Percentiles rank a stretch among this genome's conserved stretches.
phyloP scores from a whole-genome alignment of 2,797 vertebrate genomes.

The Sebastes paucispinis region DNA sequence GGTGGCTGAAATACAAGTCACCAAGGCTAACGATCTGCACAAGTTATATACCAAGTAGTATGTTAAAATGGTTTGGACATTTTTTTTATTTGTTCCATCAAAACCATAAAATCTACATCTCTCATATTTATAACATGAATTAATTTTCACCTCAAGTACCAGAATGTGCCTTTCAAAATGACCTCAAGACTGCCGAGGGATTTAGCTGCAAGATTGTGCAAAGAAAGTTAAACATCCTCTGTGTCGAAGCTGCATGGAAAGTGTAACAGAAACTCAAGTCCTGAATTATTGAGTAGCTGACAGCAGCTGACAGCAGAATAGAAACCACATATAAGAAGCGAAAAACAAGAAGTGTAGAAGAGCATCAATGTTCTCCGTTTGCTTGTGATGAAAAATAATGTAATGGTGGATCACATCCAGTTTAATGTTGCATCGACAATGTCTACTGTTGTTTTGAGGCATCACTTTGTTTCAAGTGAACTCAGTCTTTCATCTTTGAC shows the following conservation, averaged over 20 bases:
- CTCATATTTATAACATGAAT: slow-evolving; percentile 9
- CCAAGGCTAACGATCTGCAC: background rate
- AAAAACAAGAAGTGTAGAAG: slow-evolving; percentile 5
- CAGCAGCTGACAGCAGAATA: slow-evolving; percentile 46
- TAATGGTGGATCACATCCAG: slow-evolving; percentile 20
- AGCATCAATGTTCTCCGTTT: slow-evolving; percentile 1
- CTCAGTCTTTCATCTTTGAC: background rate
- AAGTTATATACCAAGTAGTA: background rate
- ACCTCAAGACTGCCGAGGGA: background rate
- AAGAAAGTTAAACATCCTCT: slow-evolving; percentile 20
- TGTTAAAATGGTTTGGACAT: background rate
- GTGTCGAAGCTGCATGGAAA: slow-evolving; percentile 27
- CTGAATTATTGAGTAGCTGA: slow-evolving; percentile 59
- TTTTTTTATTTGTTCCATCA: background rate
- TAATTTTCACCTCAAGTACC: background rate
- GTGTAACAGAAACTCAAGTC: slow-evolving; percentile 31
- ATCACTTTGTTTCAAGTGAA: background rate
- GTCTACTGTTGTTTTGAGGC: background rate
- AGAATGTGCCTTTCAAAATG: slow-evolving; percentile 13
- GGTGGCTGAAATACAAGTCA: background rate
- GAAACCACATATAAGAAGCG: slow-evolving; percentile 35
- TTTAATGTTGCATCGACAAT: slow-evolving; percentile 32
- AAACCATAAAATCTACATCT: slow-evolving; percentile 6
- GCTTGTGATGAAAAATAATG: slow-evolving; percentile 22
- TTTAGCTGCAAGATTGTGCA: slow-evolving; percentile 16